Percentiles rank a stretch among this genome's conserved stretches.
phyloP scores from a whole-genome alignment of 2,797 vertebrate species.

The Micropoecilia bifurca region DNA sequence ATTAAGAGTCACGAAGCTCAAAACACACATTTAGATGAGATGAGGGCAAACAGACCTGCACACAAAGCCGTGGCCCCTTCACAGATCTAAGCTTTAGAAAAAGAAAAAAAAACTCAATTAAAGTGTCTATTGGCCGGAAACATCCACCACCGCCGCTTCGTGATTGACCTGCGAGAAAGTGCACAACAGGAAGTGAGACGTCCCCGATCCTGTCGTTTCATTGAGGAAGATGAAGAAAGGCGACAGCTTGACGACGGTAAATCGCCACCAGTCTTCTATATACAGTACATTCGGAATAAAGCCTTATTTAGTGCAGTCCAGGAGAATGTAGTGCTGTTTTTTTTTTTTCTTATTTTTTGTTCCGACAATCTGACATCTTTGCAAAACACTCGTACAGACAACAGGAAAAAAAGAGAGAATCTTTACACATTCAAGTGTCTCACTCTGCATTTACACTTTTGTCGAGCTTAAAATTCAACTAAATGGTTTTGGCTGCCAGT shows the following conservation, averaged over 20 bases:
- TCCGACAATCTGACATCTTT: conserved; percentile 46
- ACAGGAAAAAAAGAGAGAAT: conserved; percentile 19
- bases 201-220: conserved; percentile 37
- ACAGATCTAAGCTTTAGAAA: conserved; percentile 41
- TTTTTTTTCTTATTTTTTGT: conserved; percentile 8
- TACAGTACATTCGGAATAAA: conserved; percentile 83
- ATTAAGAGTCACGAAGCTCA: conserved; percentile 53
- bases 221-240: conserved; percentile 35
- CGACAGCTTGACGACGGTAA: conserved; percentile 47
- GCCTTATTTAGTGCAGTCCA: conserved; percentile 78
- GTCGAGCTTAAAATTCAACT: conserved; percentile 7
- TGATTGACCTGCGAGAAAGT: conserved; percentile 37
- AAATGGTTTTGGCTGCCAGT: neutral
- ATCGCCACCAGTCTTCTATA: conserved; percentile 60
- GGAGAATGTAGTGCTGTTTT: conserved; percentile 58
- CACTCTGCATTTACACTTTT: conserved; percentile 37
- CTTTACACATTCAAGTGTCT: conserved; percentile 25
- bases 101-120: conserved; percentile 31
- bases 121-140: conserved; percentile 31
- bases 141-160: conserved; percentile 6
- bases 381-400: conserved; percentile 37
- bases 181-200: conserved; percentile 56
- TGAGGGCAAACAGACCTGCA: conserved; percentile 31
- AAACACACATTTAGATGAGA: conserved; percentile 34
- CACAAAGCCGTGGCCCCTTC: conserved; percentile 36